Evolutionary conservation across 1,140 invertebrate genomes (phyloP).

Genomic region (Drosophila littoralis): DNA sequence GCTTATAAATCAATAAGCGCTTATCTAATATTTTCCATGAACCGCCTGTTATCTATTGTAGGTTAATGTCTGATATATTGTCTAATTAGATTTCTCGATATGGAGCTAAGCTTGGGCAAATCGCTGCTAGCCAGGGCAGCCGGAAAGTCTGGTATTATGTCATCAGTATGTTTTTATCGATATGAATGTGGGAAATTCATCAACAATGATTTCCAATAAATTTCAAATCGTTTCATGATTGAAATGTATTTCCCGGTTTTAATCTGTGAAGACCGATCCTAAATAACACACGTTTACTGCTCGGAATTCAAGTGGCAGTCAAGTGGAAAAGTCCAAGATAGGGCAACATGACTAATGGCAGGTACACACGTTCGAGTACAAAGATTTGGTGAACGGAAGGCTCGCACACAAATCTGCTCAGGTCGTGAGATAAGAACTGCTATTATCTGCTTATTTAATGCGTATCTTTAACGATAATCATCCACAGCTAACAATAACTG

Average conservation of each 20-base stretch:
- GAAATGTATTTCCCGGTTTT: neutral
- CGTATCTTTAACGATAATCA: too few relatives aligned
- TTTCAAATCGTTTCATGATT: neutral
- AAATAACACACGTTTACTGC: neutral
- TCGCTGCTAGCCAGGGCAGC: neutral
- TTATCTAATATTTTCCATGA: slow-evolving; percentile 7
- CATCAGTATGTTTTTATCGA: neutral
- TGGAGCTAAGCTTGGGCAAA: neutral
- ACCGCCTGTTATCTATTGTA: slow-evolving; percentile 2
- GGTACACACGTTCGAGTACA: neutral
- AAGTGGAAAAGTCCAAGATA: neutral
- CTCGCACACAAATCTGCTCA: too few relatives aligned
- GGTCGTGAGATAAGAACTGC: too few relatives aligned
- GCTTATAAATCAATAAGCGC: slow-evolving; percentile 4
- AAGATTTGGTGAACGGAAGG: neutral
- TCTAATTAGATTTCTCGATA: neutral
- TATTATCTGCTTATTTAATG: too few relatives aligned
- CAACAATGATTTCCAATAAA: neutral
- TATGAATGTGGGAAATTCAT: too few relatives aligned
- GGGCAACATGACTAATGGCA: neutral
- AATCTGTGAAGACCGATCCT: neutral
- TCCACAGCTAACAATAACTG: too few relatives aligned
- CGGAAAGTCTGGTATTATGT: neutral
- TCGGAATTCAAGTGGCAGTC: too few relatives aligned
- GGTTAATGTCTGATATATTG: slow-evolving; percentile 8